These are phyloP conservation scores for Barypeithes pellucidus DNA, from an alignment of 2,888 invertebrate genomes.

Conservation along the genomic window DNA sequence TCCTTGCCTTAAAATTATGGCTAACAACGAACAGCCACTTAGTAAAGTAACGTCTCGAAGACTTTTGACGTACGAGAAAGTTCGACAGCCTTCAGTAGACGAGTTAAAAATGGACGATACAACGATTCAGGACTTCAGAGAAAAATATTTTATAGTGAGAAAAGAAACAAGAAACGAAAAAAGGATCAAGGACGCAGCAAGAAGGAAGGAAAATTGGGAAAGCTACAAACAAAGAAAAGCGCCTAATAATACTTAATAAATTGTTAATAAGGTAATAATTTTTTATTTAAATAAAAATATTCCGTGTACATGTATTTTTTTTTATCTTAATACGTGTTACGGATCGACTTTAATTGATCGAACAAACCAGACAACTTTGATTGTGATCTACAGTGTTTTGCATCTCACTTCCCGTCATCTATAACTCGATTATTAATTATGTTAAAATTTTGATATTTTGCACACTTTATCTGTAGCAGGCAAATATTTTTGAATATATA, in stretches of 20 bases:
- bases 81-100: constrained; percentile 72
- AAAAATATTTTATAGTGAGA: constrained; percentile 81
- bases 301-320: background rate
- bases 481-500: no score
- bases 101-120: constrained; percentile 64
- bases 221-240: constrained; percentile 55
- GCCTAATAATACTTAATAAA: background rate
- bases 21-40: constrained; percentile 92
- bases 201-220: constrained; percentile 64
- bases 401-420: no score
- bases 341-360: no score
- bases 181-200: constrained; percentile 69
- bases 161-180: constrained; percentile 79
- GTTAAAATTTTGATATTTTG: no score
- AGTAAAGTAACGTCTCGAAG: constrained; percentile 86
- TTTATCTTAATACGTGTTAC: no score
- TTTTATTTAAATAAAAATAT: background rate
- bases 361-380: no score
- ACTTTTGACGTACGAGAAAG: constrained; percentile 90
- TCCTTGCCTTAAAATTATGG: constrained; percentile 82
- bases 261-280: background rate
- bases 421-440: no score
- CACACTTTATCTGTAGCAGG: no score
- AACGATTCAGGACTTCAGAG: constrained; percentile 73
- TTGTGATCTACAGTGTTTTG: no score